These are phyloP conservation scores for Siniperca undulata DNA, from an alignment of 2,797 vertebrate genomes.

Conservation along the genomic window DNA sequence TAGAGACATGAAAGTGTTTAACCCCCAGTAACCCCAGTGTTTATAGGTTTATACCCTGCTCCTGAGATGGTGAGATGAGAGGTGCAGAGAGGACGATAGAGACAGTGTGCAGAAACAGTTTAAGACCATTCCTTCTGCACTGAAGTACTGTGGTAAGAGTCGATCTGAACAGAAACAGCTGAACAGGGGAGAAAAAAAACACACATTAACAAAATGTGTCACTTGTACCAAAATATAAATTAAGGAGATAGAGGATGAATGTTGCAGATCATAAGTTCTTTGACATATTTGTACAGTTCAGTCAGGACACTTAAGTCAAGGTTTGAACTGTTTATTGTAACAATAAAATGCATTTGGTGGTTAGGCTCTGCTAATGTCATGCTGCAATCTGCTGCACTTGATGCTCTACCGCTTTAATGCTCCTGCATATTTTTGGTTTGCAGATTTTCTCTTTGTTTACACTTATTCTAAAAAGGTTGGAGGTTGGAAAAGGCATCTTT, in stretches of 20 bases:
- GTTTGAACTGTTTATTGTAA: neutral
- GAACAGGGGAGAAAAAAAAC: neutral
- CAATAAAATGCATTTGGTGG: neutral
- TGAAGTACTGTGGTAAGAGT: neutral
- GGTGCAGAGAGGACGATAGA: slow-evolving; percentile 15
- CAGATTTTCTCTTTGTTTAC: neutral
- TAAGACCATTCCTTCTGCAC: slow-evolving; percentile 11
- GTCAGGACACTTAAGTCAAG: neutral
- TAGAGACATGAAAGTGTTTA: slow-evolving; percentile 64
- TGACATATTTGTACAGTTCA: neutral
- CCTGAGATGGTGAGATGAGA: slow-evolving; percentile 41
- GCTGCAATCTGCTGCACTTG: neutral
- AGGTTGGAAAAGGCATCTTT: neutral
- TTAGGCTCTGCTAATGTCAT: neutral
- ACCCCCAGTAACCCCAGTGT: slow-evolving; percentile 57
- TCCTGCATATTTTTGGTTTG: neutral
- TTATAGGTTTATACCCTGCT: slow-evolving; percentile 41
- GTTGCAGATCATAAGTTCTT: neutral
- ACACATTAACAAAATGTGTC: neutral
- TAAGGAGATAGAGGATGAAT: neutral
- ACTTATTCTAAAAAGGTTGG: neutral
- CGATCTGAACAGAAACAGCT: neutral
- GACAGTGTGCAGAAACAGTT: neutral
- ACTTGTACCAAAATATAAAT: neutral
- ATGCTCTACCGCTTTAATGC: neutral